Conservation (phyloP, 53 echinoderm and acorn worm genomes). For the Mesocentrotus franciscanus region DNA sequence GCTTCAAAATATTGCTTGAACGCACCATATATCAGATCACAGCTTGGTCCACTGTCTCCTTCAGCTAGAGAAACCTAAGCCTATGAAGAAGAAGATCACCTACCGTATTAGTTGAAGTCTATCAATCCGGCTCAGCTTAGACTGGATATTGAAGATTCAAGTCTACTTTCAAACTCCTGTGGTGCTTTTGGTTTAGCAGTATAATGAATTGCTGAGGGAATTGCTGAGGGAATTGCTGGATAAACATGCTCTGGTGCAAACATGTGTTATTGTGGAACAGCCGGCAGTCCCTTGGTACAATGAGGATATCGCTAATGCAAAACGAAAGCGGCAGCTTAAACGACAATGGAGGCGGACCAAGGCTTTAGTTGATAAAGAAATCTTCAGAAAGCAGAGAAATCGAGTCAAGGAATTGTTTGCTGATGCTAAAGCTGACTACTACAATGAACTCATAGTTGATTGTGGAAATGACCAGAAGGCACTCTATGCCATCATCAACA, state of each 20-base stretch:
- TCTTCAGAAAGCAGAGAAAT: not conserved
- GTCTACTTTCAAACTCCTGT: not conserved
- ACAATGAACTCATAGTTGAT: not conserved
- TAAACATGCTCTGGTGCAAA: not conserved
- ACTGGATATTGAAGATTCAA: not conserved
- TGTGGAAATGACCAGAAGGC: constrained; percentile 3
- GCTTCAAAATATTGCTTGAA: too few relatives aligned
- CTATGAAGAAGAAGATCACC: constrained; percentile 29
- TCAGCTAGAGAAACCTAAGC: constrained; percentile 67
- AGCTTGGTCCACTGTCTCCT: constrained; percentile 66
- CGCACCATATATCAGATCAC: constrained; percentile 76
- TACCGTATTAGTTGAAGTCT: constrained; percentile 61
- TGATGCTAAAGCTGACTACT: not conserved
- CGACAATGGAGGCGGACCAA: not conserved
- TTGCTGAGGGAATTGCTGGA: not conserved
- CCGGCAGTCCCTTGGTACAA: not conserved
- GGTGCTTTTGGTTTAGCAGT: not conserved
- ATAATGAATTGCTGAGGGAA: too few relatives aligned
- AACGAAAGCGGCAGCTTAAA: not conserved
- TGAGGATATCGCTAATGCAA: not conserved
- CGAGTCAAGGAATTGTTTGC: not conserved
- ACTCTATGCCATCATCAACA: not conserved
- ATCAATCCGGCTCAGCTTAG: constrained; percentile 51
- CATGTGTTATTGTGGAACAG: not conserved
- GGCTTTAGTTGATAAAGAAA: not conserved